These are phyloP conservation scores for Pectinophora gossypiella DNA, from an alignment of 1,140 invertebrate species.

Conservation along the genomic window DNA sequence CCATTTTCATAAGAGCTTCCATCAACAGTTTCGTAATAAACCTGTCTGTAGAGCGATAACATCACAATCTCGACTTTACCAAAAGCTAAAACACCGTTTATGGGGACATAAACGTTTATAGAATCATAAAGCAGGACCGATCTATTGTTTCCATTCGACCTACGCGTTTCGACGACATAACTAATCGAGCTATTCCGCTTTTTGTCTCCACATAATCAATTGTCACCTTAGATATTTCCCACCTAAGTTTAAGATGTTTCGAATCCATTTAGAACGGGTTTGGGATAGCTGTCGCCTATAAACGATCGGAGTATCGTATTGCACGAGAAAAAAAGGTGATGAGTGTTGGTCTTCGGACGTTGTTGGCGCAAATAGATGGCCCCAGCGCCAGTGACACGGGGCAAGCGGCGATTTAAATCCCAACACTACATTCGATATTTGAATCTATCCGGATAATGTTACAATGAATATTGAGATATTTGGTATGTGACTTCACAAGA, in stretches of 20 bases:
- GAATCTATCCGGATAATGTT: constrained; percentile 39
- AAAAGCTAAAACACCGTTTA: constrained; percentile 68
- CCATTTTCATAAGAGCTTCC: constrained; percentile 32
- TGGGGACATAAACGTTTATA: constrained; percentile 72
- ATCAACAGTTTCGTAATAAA: constrained; percentile 52
- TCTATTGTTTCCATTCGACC: constrained; percentile 63
- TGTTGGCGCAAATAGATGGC: constrained; percentile 56
- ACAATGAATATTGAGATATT: constrained; percentile 51
- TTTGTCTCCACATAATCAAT: constrained; percentile 70
- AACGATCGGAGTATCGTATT: constrained; percentile 66
- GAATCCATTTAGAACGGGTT: constrained; percentile 62
- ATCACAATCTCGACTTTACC: constrained; percentile 54
- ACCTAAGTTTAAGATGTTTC: constrained; percentile 43
- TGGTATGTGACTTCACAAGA: constrained; percentile 10
- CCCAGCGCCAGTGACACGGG: constrained; percentile 30
- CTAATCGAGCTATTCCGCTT: constrained; percentile 67
- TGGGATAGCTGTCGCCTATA: constrained; percentile 54
- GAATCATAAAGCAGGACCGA: constrained; percentile 69
- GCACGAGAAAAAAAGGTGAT: constrained; percentile 68
- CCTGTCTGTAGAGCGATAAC: constrained; percentile 53
- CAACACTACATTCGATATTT: constrained; percentile 31
- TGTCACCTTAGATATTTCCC: constrained; percentile 66
- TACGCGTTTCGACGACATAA: constrained; percentile 59
- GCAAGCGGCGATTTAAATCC: constrained; percentile 49
- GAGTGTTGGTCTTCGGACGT: constrained; percentile 47